These are phyloP conservation scores for Phyllostomus hastatus DNA, from an alignment of 2,113 vertebrate species.

Conservation along the genomic window DNA sequence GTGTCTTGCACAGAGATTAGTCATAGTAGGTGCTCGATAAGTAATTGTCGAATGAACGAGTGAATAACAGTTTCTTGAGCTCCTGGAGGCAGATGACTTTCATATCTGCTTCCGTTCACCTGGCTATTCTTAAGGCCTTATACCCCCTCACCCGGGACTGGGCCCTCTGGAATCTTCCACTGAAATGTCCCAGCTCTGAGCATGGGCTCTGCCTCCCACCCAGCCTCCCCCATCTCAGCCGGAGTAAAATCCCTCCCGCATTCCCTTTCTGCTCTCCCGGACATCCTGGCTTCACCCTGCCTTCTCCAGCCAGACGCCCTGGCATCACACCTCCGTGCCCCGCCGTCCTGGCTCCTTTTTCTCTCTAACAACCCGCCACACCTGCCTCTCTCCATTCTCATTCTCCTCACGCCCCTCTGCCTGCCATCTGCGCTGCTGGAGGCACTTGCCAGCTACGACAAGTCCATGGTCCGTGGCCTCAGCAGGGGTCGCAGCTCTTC, in stretches of 20 bases:
- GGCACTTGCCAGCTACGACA: neutral
- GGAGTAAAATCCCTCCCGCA: neutral
- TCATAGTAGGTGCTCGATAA: neutral
- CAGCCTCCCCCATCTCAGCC: neutral
- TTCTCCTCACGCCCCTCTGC: neutral
- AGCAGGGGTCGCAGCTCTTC: neutral
- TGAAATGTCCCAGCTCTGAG: neutral
- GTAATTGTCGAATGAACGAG: neutral
- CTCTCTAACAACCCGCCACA: accelerated
- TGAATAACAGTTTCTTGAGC: neutral
- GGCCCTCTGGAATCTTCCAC: neutral
- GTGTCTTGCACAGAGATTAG: neutral
- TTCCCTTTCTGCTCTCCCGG: neutral
- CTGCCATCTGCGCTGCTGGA: neutral
- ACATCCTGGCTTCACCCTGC: neutral
- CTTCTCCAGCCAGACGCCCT: neutral
- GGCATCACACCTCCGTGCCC: neutral
- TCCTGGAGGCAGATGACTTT: neutral
- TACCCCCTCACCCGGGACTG: neutral
- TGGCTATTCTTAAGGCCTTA: neutral
- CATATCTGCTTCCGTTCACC: neutral
- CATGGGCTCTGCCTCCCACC: neutral
- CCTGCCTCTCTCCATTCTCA: neutral
- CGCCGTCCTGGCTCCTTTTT: neutral
- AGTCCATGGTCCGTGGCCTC: neutral